Conservation (phyloP, 2,888 invertebrate species). For the Drosophila barbarae region DNA sequence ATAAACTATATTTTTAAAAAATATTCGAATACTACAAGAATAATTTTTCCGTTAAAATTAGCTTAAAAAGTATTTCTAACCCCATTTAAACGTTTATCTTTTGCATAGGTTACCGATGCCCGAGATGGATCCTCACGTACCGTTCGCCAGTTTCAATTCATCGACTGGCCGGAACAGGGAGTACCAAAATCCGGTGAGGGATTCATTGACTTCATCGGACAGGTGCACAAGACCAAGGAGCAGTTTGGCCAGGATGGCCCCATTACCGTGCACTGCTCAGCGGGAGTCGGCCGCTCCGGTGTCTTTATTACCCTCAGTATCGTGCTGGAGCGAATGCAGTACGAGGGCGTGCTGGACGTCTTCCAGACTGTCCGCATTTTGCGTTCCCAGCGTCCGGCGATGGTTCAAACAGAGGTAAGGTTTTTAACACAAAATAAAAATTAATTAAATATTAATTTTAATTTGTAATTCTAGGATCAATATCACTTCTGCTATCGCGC, state of each 20-base stretch:
- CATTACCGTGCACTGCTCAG: slow-evolving; percentile 99
- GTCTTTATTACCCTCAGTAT: slow-evolving; percentile 99
- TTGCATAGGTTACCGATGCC: slow-evolving; percentile 91
- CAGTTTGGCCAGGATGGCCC: slow-evolving; percentile 99
- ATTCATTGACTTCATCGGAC: slow-evolving; percentile 99
- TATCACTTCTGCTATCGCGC: slow-evolving; percentile 99
- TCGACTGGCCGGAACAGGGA: slow-evolving; percentile 97
- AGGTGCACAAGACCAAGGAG: slow-evolving; percentile 99
- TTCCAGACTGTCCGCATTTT: slow-evolving; percentile 99
- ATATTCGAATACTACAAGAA: background rate
- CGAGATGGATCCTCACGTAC: slow-evolving; percentile 97
- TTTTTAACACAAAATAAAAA: too few species aligned
- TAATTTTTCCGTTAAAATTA: background rate
- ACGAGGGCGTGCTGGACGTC: slow-evolving; percentile 98
- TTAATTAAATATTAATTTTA: background rate
- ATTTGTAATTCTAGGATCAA: slow-evolving; percentile 87
- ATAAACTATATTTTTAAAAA: background rate
- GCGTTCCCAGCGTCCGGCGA: slow-evolving; percentile 98
- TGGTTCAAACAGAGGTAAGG: slow-evolving; percentile 99
- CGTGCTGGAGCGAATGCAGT: slow-evolving; percentile 98
- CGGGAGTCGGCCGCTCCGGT: slow-evolving; percentile 98
- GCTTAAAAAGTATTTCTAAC: background rate
- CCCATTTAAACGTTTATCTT: background rate
- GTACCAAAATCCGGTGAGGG: slow-evolving; percentile 99
- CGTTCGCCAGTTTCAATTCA: slow-evolving; percentile 97